phyloP scores from a whole-genome alignment of 2,797 vertebrate genomes.

The Falco novaeseelandiae region DNA sequence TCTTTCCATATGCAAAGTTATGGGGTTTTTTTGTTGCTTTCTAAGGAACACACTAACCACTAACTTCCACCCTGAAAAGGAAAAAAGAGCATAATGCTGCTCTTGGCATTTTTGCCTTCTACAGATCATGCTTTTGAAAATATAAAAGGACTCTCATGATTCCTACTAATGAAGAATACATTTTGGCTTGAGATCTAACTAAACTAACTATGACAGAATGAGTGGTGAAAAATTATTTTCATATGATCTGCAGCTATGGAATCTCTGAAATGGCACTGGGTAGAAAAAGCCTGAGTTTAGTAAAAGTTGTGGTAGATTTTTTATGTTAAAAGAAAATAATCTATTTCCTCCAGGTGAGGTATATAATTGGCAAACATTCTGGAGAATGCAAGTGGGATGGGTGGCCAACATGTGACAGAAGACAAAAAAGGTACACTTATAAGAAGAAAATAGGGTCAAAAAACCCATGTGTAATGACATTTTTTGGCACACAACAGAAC shows the following conservation, averaged over 20 bases:
- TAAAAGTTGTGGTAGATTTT: background rate
- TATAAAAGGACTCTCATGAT: background rate
- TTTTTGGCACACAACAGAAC: background rate
- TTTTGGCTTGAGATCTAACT: background rate
- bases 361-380: background rate
- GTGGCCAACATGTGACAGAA: background rate
- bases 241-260: background rate
- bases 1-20: background rate
- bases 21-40: background rate
- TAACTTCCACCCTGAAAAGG: background rate
- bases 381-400: background rate
- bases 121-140: background rate
- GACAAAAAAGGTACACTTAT: background rate
- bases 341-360: background rate
- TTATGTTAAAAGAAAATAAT: background rate
- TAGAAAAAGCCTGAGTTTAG: background rate
- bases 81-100: background rate
- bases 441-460: background rate
- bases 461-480: background rate
- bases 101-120: background rate
- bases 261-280: background rate
- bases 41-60: background rate
- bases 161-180: background rate
- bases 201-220: background rate
- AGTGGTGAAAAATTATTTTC: background rate